Evolutionary conservation across 2,797 vertebrate genomes (phyloP).

Genomic region (Lutjanus campechanus): DNA sequence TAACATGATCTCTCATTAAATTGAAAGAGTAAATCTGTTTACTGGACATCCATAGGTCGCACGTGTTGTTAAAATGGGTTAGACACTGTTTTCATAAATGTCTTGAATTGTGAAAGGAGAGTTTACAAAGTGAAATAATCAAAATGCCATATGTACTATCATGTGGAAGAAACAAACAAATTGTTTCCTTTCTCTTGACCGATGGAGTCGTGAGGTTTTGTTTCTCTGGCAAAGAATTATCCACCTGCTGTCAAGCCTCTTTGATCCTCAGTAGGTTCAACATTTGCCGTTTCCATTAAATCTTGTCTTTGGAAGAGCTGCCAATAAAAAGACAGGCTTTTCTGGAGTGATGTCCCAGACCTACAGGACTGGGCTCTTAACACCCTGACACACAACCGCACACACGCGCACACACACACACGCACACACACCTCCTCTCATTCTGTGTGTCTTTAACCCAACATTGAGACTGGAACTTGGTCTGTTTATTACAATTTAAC

Average conservation of each 20-base stretch:
- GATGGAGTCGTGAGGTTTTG: conserved; percentile 44
- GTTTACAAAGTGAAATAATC: conserved; percentile 11
- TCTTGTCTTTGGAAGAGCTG: conserved; percentile 74
- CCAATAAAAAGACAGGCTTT: conserved; percentile 73
- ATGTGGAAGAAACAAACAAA: conserved; percentile 12
- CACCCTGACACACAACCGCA: conserved; percentile 25
- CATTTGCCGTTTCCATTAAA: conserved; percentile 73
- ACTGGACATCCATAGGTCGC: too few species aligned
- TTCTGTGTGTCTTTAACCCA: conserved; percentile 81
- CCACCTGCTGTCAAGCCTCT: conserved; percentile 65
- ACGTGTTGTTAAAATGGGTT: not conserved
- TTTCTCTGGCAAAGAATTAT: conserved; percentile 52
- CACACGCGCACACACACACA: conserved; percentile 24
- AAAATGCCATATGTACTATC: not conserved
- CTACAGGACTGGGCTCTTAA: conserved; percentile 64
- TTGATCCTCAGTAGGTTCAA: conserved; percentile 74
- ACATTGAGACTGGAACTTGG: conserved; percentile 66
- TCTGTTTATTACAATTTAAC: conserved; percentile 10
- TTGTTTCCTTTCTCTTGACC: conserved; percentile 2
- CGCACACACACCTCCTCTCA: conserved; percentile 24
- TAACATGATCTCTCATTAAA: not conserved
- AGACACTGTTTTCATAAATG: too few species aligned
- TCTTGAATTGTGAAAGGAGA: not conserved
- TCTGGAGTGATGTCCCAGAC: conserved; percentile 67
- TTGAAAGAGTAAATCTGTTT: conserved; percentile 1